These are phyloP conservation scores for Geophilus truncorum DNA, from an alignment of 2,888 invertebrate genomes.

Conservation along the genomic window DNA sequence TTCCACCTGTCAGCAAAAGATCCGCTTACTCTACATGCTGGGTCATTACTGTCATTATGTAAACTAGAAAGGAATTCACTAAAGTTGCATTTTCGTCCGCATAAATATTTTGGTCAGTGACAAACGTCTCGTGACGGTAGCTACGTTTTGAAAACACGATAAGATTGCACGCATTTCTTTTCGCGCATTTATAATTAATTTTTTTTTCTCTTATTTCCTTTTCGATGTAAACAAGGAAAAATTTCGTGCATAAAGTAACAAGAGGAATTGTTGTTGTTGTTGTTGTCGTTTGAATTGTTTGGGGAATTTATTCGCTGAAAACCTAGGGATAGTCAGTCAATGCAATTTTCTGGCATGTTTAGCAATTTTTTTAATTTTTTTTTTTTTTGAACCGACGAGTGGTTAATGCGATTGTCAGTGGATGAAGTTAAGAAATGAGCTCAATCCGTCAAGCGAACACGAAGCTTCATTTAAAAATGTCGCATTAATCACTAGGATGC, in stretches of 20 bases:
- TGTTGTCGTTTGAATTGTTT: neutral
- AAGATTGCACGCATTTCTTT: neutral
- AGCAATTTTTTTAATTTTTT: neutral
- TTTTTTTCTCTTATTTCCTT: too few species aligned
- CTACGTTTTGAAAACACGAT: neutral
- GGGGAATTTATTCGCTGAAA: neutral
- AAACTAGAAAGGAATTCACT: neutral
- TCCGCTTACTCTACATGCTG: neutral
- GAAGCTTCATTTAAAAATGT: conserved; percentile 6
- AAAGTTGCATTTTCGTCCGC: neutral
- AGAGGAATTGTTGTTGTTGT: neutral
- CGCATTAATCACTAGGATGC: conserved; percentile 12
- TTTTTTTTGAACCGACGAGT: too few species aligned
- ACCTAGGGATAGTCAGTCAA: neutral
- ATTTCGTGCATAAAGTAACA: neutral
- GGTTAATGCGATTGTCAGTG: conserved; percentile 5
- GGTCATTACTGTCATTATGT: conserved; percentile 27
- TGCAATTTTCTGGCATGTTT: neutral
- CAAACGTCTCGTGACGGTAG: neutral
- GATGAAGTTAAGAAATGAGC: neutral
- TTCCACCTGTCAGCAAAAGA: conserved; percentile 19
- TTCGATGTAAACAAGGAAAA: neutral
- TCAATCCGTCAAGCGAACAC: conserved; percentile 1
- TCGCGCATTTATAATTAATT: too few species aligned
- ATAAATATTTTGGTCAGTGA: neutral